A percentile compares a stretch with the other conserved stretches of the same genome.
phyloP scores from a whole-genome alignment of 2,797 vertebrate genomes.

The Acrocephalus scirpaceus region DNA sequence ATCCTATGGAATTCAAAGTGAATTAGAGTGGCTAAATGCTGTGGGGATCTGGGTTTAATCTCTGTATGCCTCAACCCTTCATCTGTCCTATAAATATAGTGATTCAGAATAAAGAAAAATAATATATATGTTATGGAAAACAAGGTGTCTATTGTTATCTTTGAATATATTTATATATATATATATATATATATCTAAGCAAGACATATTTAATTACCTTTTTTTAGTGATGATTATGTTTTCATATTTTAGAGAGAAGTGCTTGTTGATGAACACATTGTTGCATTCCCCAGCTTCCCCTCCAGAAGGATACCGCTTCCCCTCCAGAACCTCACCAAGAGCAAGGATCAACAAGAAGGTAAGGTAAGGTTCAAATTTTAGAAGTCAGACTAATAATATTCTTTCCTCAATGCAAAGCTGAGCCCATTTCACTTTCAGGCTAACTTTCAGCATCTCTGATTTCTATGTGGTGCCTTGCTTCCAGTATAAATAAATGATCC shows the following conservation, averaged over 20 bases:
- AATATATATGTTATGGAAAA: background rate
- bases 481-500: constrained; percentile 64
- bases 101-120: background rate
- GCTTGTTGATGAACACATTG: background rate
- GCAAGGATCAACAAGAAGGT: background rate
- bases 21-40: background rate
- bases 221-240: background rate
- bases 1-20: background rate
- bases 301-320: background rate
- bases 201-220: background rate
- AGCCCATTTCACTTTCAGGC: constrained; percentile 6
- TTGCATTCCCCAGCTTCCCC: background rate
- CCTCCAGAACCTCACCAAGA: background rate
- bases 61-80: background rate
- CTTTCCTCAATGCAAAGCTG: background rate
- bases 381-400: background rate
- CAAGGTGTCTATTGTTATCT: background rate
- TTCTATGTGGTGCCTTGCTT: constrained; percentile 48
- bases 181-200: background rate
- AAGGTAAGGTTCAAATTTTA: background rate
- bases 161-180: background rate
- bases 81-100: background rate
- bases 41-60: background rate
- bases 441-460: constrained; percentile 41
- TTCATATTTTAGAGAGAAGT: background rate